Percentiles rank a stretch among this genome's conserved stretches.
These are phyloP conservation scores for Syngnathoides biaculeatus DNA, from an alignment of 2,113 vertebrate genomes.

Conservation along the genomic window DNA sequence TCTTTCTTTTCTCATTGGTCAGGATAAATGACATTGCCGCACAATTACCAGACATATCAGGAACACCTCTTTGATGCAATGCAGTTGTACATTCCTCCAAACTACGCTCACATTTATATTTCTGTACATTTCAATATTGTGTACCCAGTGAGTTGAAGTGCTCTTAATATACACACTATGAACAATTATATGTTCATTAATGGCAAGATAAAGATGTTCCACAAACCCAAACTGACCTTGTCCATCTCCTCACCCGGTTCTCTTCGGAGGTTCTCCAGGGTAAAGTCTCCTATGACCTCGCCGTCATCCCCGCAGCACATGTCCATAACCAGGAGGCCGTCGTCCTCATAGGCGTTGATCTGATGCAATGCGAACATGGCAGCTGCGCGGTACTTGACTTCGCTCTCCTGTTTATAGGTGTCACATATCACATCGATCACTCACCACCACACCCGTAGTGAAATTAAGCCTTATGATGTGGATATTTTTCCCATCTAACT, in stretches of 20 bases:
- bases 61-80: too few species aligned
- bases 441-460: not conserved
- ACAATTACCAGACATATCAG: too few species aligned
- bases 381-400: constrained; percentile 70
- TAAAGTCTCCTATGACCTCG: constrained; percentile 71
- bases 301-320: constrained; percentile 86
- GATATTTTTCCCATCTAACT: too few species aligned
- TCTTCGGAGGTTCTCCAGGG: constrained; percentile 80
- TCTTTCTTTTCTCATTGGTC: too few species aligned
- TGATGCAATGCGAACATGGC: constrained; percentile 84
- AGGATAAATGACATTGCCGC: too few species aligned
- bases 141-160: too few species aligned
- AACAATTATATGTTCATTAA: too few species aligned
- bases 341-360: constrained; percentile 89
- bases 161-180: too few species aligned
- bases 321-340: constrained; percentile 84
- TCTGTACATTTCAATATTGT: too few species aligned
- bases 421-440: not conserved
- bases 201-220: not conserved
- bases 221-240: constrained; percentile 69
- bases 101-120: too few species aligned
- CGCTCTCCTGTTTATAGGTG: constrained; percentile 52
- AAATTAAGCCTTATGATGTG: too few species aligned
- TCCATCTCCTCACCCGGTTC: constrained; percentile 76
- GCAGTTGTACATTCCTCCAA: too few species aligned